Base-by-base conservation (phyloP, 2,113 vertebrate species). In the Tetrao urogallus region DNA sequence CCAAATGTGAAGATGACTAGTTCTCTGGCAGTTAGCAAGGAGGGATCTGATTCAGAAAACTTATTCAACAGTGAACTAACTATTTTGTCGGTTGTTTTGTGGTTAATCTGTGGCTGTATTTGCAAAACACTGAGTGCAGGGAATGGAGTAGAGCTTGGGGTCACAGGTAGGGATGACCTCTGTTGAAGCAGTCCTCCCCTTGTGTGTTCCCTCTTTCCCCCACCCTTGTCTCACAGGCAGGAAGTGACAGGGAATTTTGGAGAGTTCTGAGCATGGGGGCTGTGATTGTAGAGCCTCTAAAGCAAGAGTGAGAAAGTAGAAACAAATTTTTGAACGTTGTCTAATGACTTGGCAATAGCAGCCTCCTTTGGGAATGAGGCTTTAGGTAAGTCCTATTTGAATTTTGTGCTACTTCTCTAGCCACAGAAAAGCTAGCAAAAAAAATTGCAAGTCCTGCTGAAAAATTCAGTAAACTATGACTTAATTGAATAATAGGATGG, bases 381-480 rank as follows among this genome's bases (percentile, higher is more conserved):
- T 82, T 80, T 34, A 60, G 50, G 3, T 52, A 24, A 75, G 34
- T 45, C 34, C 6, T 69, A 34, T 36, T 34, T 40, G 11, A 14
- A 6, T 76, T 79, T 65, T 38, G 22, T 73, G 13, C n/a, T 73
- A 8, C n/a, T 70, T 89, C 0, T 1, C 9, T 30, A 56, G 43
- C 15, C 25, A 25, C 8, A 57, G 34, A 82, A 48, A 56, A 89
- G 13, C 21, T 5, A 10, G 20, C 16, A 28, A 60, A 21, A 60
- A 65, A 21, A 57, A 42, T 20, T 58, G 7, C 38, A 64, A 32
- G 12, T 66, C 4, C 32, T 71, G 2, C 11, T 70, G n/a, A 66
- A 82, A 70, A 16, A 1, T 0, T 0, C 13, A 32, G 57, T 83
- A 27, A 84, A 38, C 34, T 34, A 17, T 78, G 67, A 7, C 40